These are phyloP conservation scores for Nymphalis io DNA, from an alignment of 1,140 invertebrate species.

Conservation along the genomic window DNA sequence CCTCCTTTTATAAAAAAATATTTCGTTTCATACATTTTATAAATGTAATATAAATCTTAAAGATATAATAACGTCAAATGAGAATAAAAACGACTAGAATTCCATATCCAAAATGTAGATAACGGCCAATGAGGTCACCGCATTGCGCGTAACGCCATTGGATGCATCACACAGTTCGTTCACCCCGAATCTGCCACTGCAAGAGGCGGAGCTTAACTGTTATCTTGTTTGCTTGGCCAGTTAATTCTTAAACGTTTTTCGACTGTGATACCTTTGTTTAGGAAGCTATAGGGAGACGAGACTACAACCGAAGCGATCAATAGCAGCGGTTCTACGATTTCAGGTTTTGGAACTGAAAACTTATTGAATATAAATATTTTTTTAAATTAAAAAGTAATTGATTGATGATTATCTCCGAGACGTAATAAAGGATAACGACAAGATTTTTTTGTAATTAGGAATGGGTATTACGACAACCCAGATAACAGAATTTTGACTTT, in stretches of 20 bases:
- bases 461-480: no score
- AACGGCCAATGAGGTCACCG: slow-evolving; percentile 52
- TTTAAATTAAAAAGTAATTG: background rate
- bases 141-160: slow-evolving; percentile 53
- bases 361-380: background rate
- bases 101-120: slow-evolving; percentile 23
- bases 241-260: slow-evolving; percentile 23
- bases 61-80: background rate
- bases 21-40: no score
- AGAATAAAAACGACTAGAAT: slow-evolving; percentile 14
- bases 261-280: slow-evolving; percentile 13
- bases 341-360: background rate
- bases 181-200: slow-evolving; percentile 35
- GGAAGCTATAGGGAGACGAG: background rate
- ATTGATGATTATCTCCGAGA: background rate
- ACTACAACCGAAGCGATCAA: background rate
- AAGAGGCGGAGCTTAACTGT: slow-evolving; percentile 13
- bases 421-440: no score
- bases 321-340: background rate
- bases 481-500: no score
- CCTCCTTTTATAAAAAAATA: no score
- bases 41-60: background rate
- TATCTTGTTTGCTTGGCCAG: slow-evolving; percentile 22
- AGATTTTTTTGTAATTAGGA: no score
- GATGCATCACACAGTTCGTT: slow-evolving; percentile 41